A percentile compares a stretch with the other conserved stretches of the same genome.
phyloP scores from a whole-genome alignment of 2,888 invertebrate species.

The Sminthurinus aureus region DNA sequence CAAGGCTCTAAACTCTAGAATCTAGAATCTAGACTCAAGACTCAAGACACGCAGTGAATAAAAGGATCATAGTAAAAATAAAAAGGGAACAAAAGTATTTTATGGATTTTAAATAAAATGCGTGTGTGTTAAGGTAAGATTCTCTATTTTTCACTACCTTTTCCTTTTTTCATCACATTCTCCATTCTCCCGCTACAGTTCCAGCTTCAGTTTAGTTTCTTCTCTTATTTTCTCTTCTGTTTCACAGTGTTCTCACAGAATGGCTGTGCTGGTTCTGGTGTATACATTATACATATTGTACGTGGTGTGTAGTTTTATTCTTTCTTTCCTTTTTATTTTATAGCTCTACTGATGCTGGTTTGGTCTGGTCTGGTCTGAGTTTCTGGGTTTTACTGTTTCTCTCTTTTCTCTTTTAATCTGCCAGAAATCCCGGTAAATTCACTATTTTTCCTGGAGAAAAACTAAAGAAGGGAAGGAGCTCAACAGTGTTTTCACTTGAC shows the following conservation, averaged over 20 bases:
- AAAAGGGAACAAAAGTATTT: slow-evolving; percentile 11
- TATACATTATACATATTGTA: too few species aligned
- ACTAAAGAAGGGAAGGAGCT: background rate
- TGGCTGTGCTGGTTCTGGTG: too few species aligned
- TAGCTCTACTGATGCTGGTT: background rate
- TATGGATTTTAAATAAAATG: slow-evolving; percentile 35
- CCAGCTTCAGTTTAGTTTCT: too few species aligned
- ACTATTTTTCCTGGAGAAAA: background rate
- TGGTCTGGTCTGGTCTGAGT: too few species aligned
- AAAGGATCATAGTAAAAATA: background rate
- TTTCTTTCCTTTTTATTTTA: slow-evolving; percentile 21
- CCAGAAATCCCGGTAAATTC: slow-evolving; percentile 7
- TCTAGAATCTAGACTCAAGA: too few species aligned
- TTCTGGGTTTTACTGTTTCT: slow-evolving; percentile 16
- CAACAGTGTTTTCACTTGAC: slow-evolving; percentile 9
- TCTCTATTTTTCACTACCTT: background rate
- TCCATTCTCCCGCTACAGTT: too few species aligned
- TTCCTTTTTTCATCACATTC: background rate
- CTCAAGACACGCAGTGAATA: background rate
- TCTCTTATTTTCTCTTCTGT: background rate
- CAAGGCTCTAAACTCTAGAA: too few species aligned
- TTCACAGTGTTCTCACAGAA: too few species aligned
- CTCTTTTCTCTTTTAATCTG: slow-evolving; percentile 18
- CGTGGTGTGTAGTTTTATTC: background rate
- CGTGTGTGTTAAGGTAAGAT: slow-evolving; percentile 13